A percentile compares a stretch with the other conserved stretches of the same genome.
Evolutionary conservation across 2,888 invertebrate species (phyloP).

Genomic region (Nysson spinosus): DNA sequence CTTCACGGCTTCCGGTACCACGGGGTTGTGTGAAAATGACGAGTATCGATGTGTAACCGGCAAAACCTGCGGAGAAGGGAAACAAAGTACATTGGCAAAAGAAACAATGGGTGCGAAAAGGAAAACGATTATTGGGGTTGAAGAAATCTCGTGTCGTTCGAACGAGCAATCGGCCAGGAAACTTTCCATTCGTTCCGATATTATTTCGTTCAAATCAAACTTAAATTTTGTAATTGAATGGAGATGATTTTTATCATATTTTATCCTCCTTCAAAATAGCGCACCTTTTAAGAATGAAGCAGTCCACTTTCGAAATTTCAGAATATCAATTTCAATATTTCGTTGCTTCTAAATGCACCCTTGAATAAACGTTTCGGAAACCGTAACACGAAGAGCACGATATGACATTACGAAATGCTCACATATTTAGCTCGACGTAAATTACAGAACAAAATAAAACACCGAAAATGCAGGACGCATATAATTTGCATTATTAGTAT

Average conservation of each 20-base stretch:
- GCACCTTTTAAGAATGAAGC: background rate
- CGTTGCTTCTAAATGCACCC: too few relatives aligned
- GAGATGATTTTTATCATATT: constrained; percentile 10
- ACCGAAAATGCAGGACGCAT: too few relatives aligned
- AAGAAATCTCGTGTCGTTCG: background rate
- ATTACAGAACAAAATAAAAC: too few relatives aligned
- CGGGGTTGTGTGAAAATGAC: constrained; percentile 22
- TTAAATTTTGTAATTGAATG: constrained; percentile 10
- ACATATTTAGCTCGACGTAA: too few relatives aligned
- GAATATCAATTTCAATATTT: too few relatives aligned
- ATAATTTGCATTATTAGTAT: too few relatives aligned
- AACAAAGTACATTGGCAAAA: background rate
- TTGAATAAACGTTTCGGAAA: too few relatives aligned
- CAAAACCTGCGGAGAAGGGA: background rate
- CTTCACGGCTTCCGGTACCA: too few relatives aligned
- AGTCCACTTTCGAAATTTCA: constrained; percentile 12
- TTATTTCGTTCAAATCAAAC: background rate
- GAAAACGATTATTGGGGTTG: constrained; percentile 13
- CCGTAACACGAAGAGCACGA: too few relatives aligned
- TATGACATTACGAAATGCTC: too few relatives aligned
- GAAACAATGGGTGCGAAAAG: background rate
- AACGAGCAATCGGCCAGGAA: background rate
- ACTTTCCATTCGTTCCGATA: background rate
- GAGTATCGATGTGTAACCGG: constrained; percentile 19
- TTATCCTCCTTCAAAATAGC: background rate